phyloP scores from a whole-genome alignment of 2,797 vertebrate genomes.

The Spatula clypeata region DNA sequence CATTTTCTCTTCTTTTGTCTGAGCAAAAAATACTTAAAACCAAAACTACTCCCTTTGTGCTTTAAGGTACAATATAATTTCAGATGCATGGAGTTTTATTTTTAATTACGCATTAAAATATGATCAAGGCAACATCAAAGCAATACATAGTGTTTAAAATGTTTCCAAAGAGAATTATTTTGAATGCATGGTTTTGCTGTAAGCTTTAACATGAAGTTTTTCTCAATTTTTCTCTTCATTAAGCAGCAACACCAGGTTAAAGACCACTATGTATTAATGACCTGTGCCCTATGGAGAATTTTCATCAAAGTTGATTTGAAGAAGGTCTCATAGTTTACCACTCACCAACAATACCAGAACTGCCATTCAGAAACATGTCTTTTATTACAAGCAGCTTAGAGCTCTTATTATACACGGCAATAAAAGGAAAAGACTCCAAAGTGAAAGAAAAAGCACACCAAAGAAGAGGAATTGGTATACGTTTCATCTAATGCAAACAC shows the following conservation, averaged over 20 bases:
- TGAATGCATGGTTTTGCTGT: slow-evolving; percentile 28
- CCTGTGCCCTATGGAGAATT: neutral
- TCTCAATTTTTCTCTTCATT: neutral
- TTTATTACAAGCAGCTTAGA: neutral
- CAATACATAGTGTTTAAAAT: slow-evolving; percentile 56
- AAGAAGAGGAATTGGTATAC: neutral
- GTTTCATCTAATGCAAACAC: neutral
- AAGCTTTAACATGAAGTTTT: neutral
- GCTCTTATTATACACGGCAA: neutral
- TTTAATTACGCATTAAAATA: slow-evolving; percentile 71
- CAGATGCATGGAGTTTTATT: slow-evolving; percentile 41
- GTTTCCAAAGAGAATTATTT: slow-evolving; percentile 56
- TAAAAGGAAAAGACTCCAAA: neutral
- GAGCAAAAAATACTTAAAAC: neutral
- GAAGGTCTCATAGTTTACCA: neutral
- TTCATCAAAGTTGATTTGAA: neutral
- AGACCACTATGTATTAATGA: neutral
- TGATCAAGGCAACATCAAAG: slow-evolving; percentile 64
- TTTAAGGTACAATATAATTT: slow-evolving; percentile 41
- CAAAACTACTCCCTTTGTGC: slow-evolving; percentile 11
- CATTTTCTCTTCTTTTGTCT: neutral
- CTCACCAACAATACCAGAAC: neutral
- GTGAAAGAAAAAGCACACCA: neutral
- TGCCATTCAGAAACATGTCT: accelerated
- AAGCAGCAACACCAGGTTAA: neutral